These are phyloP conservation scores for Agrochola litura DNA, from an alignment of 2,888 invertebrate genomes.

Conservation along the genomic window DNA sequence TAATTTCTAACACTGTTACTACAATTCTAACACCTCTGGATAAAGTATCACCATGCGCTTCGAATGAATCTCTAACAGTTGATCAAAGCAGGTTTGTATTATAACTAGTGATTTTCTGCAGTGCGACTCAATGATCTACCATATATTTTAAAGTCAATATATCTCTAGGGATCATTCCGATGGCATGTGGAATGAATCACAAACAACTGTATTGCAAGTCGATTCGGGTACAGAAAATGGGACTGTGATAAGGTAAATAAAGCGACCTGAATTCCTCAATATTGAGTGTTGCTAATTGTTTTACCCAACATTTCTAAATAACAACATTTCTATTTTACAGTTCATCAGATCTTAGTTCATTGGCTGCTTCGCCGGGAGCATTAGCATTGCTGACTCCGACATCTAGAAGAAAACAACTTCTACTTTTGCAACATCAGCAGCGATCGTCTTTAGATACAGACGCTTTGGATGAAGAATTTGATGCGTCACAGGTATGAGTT, in stretches of 20 bases:
- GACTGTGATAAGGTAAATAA: slow-evolving; percentile 87
- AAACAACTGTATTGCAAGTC: slow-evolving; percentile 95
- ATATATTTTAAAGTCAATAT: slow-evolving; percentile 13
- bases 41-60: slow-evolving; percentile 93
- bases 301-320: not conserved
- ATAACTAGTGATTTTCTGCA: not conserved
- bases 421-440: slow-evolving; percentile 95
- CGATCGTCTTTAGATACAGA: slow-evolving; percentile 96
- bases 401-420: slow-evolving; percentile 93
- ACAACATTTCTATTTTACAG: slow-evolving; percentile 64
- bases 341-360: slow-evolving; percentile 88
- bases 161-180: slow-evolving; percentile 94
- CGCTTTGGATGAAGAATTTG: slow-evolving; percentile 93
- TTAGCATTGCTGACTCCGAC: slow-evolving; percentile 94
- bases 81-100: slow-evolving; percentile 91
- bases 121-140: not conserved
- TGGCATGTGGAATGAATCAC: slow-evolving; percentile 97
- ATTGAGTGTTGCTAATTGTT: not conserved
- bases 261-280: not conserved
- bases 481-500: slow-evolving; percentile 89
- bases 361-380: slow-evolving; percentile 89
- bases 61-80: slow-evolving; percentile 95
- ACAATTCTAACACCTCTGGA: slow-evolving; percentile 86
- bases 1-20: slow-evolving; percentile 79
- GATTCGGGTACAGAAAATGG: slow-evolving; percentile 93